Conservation (phyloP, 2,113 vertebrate species). For the Dromiciops gliroides region DNA sequence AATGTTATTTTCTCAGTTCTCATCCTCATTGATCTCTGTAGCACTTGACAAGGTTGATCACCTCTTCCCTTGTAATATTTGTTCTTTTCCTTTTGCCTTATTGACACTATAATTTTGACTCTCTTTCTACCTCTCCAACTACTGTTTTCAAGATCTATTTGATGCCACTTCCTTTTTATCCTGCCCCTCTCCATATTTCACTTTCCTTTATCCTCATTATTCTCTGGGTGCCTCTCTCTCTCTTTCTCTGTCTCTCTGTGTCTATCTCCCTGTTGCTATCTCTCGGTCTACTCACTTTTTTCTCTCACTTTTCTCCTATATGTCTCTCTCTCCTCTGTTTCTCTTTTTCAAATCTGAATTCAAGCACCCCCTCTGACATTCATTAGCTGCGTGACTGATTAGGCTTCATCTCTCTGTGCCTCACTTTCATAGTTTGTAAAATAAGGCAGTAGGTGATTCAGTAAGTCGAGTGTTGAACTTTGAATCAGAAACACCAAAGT, state of each 20-base stretch:
- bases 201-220: not conserved
- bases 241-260: not conserved
- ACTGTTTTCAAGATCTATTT: not conserved
- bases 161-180: not conserved
- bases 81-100: not conserved
- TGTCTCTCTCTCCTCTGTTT: not conserved
- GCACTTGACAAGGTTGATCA: not conserved
- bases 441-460: not conserved
- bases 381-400: not conserved
- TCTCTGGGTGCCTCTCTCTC: not conserved
- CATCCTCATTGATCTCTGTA: not conserved
- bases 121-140: no score
- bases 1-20: not conserved
- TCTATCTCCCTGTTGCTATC: accelerated
- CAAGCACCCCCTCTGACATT: not conserved
- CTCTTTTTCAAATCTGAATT: not conserved
- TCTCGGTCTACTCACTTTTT: no score
- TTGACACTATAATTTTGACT: no score
- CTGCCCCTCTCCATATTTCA: not conserved
- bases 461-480: not conserved
- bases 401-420: not conserved
- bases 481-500: not conserved
- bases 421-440: not conserved
- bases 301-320: not conserved
- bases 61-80: not conserved